These are phyloP conservation scores for Periplaneta americana DNA, from an alignment of 1,140 invertebrate genomes.

Conservation along the genomic window DNA sequence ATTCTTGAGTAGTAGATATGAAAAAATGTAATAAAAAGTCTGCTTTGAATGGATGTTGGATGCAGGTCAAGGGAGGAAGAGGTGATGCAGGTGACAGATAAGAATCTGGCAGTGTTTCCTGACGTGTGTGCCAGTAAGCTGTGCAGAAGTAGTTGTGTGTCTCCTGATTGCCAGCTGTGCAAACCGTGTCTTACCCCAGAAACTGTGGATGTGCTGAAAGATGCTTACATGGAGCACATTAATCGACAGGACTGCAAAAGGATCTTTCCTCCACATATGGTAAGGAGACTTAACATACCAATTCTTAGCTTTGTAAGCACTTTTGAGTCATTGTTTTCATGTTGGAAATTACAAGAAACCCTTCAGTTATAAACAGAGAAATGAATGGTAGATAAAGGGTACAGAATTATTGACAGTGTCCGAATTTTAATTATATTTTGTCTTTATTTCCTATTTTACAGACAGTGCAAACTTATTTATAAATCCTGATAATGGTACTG, in stretches of 20 bases:
- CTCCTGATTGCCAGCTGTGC: slow-evolving; percentile 70
- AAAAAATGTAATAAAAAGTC: not conserved
- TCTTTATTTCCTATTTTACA: not conserved
- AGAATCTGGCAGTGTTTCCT: slow-evolving; percentile 73
- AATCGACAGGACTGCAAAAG: slow-evolving; percentile 72
- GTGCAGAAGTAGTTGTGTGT: slow-evolving; percentile 58
- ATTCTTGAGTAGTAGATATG: too few relatives aligned
- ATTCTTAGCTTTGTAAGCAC: not conserved
- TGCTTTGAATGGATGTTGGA: too few relatives aligned
- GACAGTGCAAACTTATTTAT: too few relatives aligned
- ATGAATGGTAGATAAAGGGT: not conserved
- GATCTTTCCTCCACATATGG: slow-evolving; percentile 72
- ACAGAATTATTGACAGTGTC: not conserved
- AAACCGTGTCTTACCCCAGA: slow-evolving; percentile 64
- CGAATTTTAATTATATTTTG: not conserved
- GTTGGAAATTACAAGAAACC: too few relatives aligned
- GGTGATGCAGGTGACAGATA: slow-evolving; percentile 67
- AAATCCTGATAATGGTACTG: too few relatives aligned
- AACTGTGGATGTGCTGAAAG: slow-evolving; percentile 49
- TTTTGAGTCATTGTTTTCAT: not conserved
- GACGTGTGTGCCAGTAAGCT: slow-evolving; percentile 55
- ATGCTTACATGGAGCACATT: slow-evolving; percentile 73
- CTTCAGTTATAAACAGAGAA: too few relatives aligned
- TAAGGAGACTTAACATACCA: slow-evolving; percentile 38
- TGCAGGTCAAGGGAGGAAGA: slow-evolving; percentile 31